Evolutionary conservation across 2,113 vertebrate genomes (phyloP).

Genomic region (Ia io): DNA sequence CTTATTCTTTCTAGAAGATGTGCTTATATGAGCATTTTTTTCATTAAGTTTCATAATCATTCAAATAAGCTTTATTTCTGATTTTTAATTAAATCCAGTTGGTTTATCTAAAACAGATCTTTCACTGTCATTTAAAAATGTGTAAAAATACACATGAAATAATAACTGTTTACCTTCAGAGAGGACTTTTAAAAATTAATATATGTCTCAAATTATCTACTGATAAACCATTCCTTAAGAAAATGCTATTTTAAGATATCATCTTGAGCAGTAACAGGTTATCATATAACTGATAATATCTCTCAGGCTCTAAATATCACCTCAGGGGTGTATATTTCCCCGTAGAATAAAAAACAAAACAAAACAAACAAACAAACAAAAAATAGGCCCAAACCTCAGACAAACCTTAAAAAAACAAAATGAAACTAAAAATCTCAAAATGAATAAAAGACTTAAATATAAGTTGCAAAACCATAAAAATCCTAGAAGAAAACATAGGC

Average conservation of each 20-base stretch:
- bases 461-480: neutral
- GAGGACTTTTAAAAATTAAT: neutral
- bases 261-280: neutral
- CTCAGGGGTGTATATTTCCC: neutral
- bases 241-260: neutral
- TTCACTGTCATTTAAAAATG: conserved; percentile 1
- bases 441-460: neutral
- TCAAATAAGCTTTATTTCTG: neutral
- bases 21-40: neutral
- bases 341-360: neutral
- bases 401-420: neutral
- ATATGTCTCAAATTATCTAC: neutral
- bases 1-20: neutral
- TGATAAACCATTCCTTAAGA: neutral
- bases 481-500: neutral
- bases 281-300: neutral
- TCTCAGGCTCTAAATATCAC: neutral
- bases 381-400: neutral
- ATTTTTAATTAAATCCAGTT: neutral
- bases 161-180: neutral
- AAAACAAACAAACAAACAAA: too few species aligned
- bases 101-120: neutral
- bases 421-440: neutral
- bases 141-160: conserved; percentile 2
- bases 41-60: neutral